Percentiles rank a stretch among this genome's conserved stretches.
Conservation (phyloP, 2,113 vertebrate genomes). For the Mastomys natalensis region DNA sequence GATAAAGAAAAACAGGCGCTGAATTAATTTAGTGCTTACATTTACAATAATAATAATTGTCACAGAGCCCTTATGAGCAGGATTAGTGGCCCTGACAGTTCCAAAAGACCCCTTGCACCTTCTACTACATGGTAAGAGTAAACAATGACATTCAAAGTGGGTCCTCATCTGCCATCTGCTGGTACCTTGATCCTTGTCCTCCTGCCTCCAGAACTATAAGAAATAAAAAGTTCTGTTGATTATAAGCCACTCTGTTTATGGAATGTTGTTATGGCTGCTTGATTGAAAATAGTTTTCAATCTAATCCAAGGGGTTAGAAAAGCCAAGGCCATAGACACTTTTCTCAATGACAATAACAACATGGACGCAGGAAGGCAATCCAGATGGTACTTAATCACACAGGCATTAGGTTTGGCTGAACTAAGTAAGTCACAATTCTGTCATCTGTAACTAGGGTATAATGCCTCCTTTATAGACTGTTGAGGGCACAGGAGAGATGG, state of each 20-base stretch:
- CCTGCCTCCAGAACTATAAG: not conserved
- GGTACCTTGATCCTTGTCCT: not conserved
- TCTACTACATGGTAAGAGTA: not conserved
- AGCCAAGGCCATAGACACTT: not conserved
- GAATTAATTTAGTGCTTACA: too few relatives aligned
- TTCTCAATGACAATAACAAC: fast-evolving
- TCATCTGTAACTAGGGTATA: not conserved
- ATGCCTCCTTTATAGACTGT: not conserved
- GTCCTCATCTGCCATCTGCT: not conserved
- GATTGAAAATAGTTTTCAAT: not conserved
- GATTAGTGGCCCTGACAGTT: not conserved
- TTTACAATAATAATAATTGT: too few relatives aligned
- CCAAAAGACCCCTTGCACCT: not conserved
- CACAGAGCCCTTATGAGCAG: too few relatives aligned
- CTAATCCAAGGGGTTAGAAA: not conserved
- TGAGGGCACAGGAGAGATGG: not conserved
- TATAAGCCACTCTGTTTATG: not conserved
- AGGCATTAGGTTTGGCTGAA: not conserved
- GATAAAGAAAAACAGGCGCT: too few relatives aligned
- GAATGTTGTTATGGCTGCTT: not conserved
- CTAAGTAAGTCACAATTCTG: not conserved
- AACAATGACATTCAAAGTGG: not conserved
- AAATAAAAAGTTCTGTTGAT: not conserved
- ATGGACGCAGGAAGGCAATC: not conserved
- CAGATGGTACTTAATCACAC: not conserved